A percentile compares a stretch with the other conserved stretches of the same genome.
Evolutionary conservation across 2,888 invertebrate species (phyloP).

Genomic region (Suillia variegata): DNA sequence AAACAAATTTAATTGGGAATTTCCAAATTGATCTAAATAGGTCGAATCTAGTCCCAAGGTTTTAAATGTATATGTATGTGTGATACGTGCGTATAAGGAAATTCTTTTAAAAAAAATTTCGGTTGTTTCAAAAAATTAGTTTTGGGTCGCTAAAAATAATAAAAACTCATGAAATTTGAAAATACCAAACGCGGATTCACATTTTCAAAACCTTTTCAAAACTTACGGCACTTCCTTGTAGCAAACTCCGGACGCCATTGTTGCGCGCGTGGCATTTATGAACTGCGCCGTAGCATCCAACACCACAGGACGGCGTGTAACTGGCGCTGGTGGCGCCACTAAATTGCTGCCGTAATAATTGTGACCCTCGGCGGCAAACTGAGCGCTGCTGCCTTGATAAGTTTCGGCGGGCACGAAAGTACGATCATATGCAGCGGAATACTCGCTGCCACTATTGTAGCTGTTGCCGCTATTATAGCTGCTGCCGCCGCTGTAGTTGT

Average conservation of each 20-base stretch:
- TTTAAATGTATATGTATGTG: no score
- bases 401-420: slow-evolving; percentile 42
- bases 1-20: not conserved
- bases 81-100: no score
- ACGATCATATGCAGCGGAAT: not conserved
- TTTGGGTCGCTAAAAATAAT: no score
- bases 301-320: slow-evolving; percentile 36
- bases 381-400: slow-evolving; percentile 36
- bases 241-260: slow-evolving; percentile 57
- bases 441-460: not conserved
- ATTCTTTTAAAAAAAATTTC: no score
- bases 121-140: no score
- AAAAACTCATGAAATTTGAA: no score
- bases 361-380: not conserved
- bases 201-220: not conserved
- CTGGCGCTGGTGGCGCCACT: slow-evolving; percentile 56
- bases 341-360: slow-evolving; percentile 5
- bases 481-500: not conserved
- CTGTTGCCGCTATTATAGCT: not conserved
- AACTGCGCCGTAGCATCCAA: slow-evolving; percentile 55
- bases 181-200: no score
- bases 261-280: slow-evolving; percentile 56
- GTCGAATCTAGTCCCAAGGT: no score
- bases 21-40: no score
- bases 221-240: slow-evolving; percentile 61